These are phyloP conservation scores for Eupsilia transversa DNA, from an alignment of 2,888 invertebrate genomes.

Conservation along the genomic window DNA sequence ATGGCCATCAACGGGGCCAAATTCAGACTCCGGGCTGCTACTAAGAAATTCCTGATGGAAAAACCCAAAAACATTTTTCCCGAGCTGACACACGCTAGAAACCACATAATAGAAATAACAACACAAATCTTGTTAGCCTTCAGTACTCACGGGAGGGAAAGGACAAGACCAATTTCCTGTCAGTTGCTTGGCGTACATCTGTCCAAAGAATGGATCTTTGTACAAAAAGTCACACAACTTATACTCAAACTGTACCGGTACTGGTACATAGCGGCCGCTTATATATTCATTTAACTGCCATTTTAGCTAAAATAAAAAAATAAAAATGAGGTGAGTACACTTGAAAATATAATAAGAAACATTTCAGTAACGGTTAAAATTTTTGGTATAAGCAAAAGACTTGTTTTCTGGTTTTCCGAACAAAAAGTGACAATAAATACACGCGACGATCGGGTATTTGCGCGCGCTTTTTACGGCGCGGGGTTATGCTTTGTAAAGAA, in stretches of 20 bases:
- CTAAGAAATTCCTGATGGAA: not conserved
- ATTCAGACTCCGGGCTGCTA: not conserved
- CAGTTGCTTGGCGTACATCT: slow-evolving; percentile 64
- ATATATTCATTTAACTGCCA: slow-evolving; percentile 43
- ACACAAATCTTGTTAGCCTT: not conserved
- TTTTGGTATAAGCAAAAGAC: not conserved
- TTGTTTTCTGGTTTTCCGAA: too few species aligned
- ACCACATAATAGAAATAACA: not conserved
- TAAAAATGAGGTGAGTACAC: not conserved
- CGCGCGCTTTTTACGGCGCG: too few species aligned
- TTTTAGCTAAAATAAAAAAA: slow-evolving; percentile 33
- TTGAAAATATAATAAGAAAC: not conserved
- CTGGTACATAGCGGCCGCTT: slow-evolving; percentile 38
- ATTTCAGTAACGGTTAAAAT: not conserved
- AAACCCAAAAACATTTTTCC: not conserved
- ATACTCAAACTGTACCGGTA: slow-evolving; percentile 46
- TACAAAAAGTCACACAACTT: slow-evolving; percentile 63
- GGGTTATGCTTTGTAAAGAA: too few species aligned
- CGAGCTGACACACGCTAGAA: not conserved
- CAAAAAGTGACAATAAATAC: too few species aligned
- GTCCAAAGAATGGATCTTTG: slow-evolving; percentile 64
- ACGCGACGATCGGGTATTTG: too few species aligned
- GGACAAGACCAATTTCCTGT: slow-evolving; percentile 60
- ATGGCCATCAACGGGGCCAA: not conserved
- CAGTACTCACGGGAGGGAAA: slow-evolving; percentile 54